Conservation (phyloP, 2,797 vertebrate genomes). For the Leuciscus waleckii region DNA sequence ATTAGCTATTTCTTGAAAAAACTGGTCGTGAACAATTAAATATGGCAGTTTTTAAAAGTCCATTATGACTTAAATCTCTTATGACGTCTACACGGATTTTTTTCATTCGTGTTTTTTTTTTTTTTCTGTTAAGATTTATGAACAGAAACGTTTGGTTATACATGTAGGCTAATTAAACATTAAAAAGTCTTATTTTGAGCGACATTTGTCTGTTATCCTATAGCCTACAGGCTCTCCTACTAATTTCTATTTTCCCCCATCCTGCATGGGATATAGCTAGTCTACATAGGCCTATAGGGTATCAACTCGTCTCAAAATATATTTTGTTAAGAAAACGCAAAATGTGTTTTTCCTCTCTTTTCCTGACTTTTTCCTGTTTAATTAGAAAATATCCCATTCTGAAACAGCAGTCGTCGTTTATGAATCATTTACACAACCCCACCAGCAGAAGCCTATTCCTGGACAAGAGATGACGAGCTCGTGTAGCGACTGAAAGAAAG, state of each 20-base stretch:
- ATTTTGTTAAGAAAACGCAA: constrained; percentile 52
- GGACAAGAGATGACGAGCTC: constrained; percentile 58
- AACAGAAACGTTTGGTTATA: too few species aligned
- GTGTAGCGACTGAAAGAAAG: constrained; percentile 49
- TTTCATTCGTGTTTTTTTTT: background rate
- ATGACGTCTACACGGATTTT: background rate
- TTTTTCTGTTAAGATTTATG: background rate
- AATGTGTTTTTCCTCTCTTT: constrained; percentile 39
- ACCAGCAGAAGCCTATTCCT: constrained; percentile 53
- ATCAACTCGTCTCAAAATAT: constrained; percentile 1
- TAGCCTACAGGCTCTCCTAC: background rate
- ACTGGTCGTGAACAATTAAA: background rate
- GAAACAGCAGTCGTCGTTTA: constrained; percentile 45
- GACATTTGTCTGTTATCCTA: background rate
- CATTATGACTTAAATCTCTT: background rate
- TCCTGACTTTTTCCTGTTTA: constrained; percentile 34
- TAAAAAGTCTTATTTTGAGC: background rate
- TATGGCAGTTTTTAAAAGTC: background rate
- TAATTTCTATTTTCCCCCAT: background rate
- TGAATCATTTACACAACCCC: constrained; percentile 56
- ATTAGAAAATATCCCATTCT: constrained; percentile 43
- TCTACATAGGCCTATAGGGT: too few species aligned
- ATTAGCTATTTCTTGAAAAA: background rate
- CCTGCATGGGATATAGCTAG: background rate
- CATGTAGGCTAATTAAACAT: background rate